phyloP scores from a whole-genome alignment of 2,113 vertebrate genomes.

The Nothoprocta perdicaria region DNA sequence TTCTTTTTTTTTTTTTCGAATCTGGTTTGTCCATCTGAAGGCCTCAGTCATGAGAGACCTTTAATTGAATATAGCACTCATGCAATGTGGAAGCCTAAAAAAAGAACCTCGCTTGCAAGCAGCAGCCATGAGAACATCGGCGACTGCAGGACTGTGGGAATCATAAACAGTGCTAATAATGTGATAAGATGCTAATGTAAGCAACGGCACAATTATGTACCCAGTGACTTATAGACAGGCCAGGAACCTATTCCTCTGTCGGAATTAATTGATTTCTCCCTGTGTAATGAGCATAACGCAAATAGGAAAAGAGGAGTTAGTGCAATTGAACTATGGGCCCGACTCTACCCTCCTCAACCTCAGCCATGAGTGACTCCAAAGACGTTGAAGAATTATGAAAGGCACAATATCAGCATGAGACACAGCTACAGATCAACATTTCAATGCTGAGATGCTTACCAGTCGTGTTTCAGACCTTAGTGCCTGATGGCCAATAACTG shows the following conservation, averaged over 20 bases:
- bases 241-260: constrained; percentile 55
- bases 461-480: not conserved
- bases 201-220: constrained; percentile 72
- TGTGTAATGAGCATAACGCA: constrained; percentile 47
- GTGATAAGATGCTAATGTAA: constrained; percentile 69
- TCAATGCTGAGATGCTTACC: not conserved
- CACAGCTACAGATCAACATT: not conserved
- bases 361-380: not conserved
- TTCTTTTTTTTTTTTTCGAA: not conserved
- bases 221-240: constrained; percentile 57
- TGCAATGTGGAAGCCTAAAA: not conserved
- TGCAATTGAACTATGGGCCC: constrained; percentile 36
- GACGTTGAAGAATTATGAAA: not conserved
- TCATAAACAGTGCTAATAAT: constrained; percentile 48
- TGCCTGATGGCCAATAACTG: not conserved
- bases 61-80: constrained; percentile 47
- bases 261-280: constrained; percentile 72
- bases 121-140: constrained; percentile 19
- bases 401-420: rapidly evolving
- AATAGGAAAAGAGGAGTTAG: constrained; percentile 5
- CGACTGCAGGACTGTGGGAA: constrained; percentile 26
- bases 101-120: constrained; percentile 3
- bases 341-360: not conserved
- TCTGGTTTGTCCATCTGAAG: constrained; percentile 17
- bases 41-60: not conserved